These are phyloP conservation scores for Donacobius atricapilla DNA, from an alignment of 2,113 vertebrate genomes.

Conservation along the genomic window DNA sequence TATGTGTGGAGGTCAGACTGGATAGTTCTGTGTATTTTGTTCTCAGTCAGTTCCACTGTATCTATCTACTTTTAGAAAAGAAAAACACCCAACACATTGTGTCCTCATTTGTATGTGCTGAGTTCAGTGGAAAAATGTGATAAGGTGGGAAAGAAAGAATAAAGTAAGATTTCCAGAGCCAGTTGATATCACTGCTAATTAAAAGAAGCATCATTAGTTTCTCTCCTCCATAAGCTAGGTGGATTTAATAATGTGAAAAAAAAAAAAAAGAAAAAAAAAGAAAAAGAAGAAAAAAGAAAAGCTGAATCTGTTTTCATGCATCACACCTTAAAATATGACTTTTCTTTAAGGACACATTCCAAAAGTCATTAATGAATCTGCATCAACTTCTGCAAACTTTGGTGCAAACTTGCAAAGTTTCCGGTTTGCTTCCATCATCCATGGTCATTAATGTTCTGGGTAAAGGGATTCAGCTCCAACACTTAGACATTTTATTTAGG, in stretches of 20 bases:
- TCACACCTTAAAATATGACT: neutral
- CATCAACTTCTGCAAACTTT: neutral
- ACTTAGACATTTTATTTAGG: neutral
- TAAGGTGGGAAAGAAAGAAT: neutral
- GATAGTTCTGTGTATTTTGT: neutral
- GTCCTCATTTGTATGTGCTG: neutral
- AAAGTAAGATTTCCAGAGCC: neutral
- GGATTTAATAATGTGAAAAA: neutral
- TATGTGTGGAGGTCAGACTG: neutral
- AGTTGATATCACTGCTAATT: neutral
- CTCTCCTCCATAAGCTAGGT: neutral
- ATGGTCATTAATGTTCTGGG: accelerated
- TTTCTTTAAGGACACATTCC: neutral
- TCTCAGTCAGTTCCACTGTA: neutral
- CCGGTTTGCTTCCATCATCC: neutral
- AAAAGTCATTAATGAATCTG: neutral
- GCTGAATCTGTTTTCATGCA: neutral
- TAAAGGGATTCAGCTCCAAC: neutral
- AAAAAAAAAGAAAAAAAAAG: too few species aligned
- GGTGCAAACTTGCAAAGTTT: neutral
- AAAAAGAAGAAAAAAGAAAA: too few species aligned
- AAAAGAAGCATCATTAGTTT: neutral
- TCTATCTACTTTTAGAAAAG: neutral
- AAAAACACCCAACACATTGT: neutral
- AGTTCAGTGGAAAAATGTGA: neutral